phyloP scores from a whole-genome alignment of 2,888 invertebrate species.

The Leptopterna dolabrata region DNA sequence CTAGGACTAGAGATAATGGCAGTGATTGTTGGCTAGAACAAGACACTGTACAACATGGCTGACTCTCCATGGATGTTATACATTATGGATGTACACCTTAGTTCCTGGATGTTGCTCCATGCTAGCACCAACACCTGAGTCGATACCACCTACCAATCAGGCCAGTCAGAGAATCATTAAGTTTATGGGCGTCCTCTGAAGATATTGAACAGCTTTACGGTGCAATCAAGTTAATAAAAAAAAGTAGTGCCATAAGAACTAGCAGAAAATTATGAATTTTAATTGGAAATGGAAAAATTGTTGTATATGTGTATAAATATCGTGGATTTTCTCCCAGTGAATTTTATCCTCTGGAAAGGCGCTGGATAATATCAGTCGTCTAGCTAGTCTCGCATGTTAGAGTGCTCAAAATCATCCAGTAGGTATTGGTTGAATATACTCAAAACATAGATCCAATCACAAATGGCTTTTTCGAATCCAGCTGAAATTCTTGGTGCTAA shows the following conservation, averaged over 20 bases:
- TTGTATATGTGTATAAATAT: background rate
- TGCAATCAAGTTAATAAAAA: background rate
- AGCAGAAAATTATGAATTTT: background rate
- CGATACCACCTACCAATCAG: no score
- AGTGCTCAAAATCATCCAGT: background rate
- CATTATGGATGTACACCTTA: no score
- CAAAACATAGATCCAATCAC: background rate
- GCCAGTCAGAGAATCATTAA: no score
- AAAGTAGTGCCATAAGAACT: background rate
- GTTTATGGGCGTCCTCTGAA: no score
- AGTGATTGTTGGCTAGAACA: no score
- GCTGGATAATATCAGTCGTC: background rate
- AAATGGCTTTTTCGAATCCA: background rate
- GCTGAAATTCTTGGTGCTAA: constrained; percentile 1
- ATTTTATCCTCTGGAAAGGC: background rate
- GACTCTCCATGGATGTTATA: no score
- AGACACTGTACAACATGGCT: no score
- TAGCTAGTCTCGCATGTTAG: background rate
- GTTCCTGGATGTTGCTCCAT: no score
- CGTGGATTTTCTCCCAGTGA: background rate
- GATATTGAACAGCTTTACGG: background rate
- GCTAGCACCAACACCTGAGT: no score
- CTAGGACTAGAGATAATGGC: no score
- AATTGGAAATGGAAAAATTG: no score
- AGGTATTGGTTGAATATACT: background rate